Conservation (phyloP, 2,888 invertebrate species). For the Stratiomys singularior region DNA sequence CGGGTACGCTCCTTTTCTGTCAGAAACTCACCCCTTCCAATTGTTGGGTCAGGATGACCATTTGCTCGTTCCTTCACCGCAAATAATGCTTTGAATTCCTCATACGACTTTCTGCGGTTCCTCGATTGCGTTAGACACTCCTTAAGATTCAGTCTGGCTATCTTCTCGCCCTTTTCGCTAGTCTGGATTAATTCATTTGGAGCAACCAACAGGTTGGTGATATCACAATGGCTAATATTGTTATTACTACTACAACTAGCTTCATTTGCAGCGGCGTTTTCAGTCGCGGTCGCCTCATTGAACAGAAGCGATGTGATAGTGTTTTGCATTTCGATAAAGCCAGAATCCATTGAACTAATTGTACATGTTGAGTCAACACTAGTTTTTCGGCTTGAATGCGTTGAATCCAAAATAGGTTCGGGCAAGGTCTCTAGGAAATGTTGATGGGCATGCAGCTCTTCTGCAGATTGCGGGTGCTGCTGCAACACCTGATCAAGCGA, state of each 20-base stretch:
- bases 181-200: neutral
- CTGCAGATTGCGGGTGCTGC: neutral
- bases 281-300: conserved; percentile 19
- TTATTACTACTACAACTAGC: conserved; percentile 19
- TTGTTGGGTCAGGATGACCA: conserved; percentile 21
- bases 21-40: conserved; percentile 19
- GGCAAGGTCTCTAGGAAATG: conserved; percentile 34
- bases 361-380: conserved; percentile 66
- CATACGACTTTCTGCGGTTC: conserved; percentile 65
- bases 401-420: conserved; percentile 54
- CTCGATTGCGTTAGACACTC: conserved; percentile 65
- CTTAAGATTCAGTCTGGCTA: conserved; percentile 62
- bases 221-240: conserved; percentile 36
- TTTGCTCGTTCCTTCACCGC: conserved; percentile 38
- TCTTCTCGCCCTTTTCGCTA: conserved; percentile 58
- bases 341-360: conserved; percentile 66
- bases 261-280: neutral
- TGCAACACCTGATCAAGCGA: no score
- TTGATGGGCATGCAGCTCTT: neutral
- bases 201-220: neutral
- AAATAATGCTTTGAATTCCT: conserved; percentile 65
- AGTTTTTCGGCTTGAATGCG: conserved; percentile 64
- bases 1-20: conserved; percentile 42
- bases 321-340: conserved; percentile 65
- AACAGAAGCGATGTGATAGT: conserved; percentile 36